Percentiles rank a stretch among this genome's conserved stretches.
Conservation (phyloP, 2,797 vertebrate species). For the Cynodonichthys magdalenae region DNA sequence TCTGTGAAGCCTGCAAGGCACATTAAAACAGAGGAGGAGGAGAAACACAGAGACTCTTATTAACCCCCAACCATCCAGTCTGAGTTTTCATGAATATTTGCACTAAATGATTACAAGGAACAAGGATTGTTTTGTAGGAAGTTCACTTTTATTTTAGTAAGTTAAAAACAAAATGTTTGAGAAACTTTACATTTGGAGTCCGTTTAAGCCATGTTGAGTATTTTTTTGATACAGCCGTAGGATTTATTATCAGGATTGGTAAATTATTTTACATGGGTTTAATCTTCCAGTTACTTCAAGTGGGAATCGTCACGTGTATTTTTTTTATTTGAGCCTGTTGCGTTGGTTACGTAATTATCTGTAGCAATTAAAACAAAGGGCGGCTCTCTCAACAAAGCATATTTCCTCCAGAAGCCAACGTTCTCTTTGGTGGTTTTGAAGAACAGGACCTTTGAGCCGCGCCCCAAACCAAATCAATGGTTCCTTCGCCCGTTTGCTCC, state of each 20-base stretch:
- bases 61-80: slow-evolving; percentile 34
- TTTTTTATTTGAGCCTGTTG: slow-evolving; percentile 6
- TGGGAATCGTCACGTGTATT: background rate
- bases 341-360: background rate
- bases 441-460: background rate
- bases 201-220: background rate
- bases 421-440: background rate
- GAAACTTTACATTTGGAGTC: background rate
- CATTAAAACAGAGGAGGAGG: slow-evolving; percentile 46
- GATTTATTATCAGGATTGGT: background rate
- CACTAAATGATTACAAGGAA: slow-evolving; percentile 37
- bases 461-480: background rate
- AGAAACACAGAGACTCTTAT: slow-evolving; percentile 36
- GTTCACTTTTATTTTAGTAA: slow-evolving; percentile 37
- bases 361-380: background rate
- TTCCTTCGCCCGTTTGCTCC: background rate
- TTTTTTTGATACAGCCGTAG: background rate
- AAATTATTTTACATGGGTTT: background rate
- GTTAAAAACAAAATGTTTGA: slow-evolving; percentile 10
- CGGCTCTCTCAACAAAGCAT: background rate
- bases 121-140: slow-evolving; percentile 19
- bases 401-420: background rate
- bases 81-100: slow-evolving; percentile 41
- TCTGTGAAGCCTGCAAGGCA: slow-evolving; percentile 40
- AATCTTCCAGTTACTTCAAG: slow-evolving; percentile 3